These are phyloP conservation scores for Oreamnos americanus DNA, from an alignment of 2,113 vertebrate genomes.

Conservation along the genomic window DNA sequence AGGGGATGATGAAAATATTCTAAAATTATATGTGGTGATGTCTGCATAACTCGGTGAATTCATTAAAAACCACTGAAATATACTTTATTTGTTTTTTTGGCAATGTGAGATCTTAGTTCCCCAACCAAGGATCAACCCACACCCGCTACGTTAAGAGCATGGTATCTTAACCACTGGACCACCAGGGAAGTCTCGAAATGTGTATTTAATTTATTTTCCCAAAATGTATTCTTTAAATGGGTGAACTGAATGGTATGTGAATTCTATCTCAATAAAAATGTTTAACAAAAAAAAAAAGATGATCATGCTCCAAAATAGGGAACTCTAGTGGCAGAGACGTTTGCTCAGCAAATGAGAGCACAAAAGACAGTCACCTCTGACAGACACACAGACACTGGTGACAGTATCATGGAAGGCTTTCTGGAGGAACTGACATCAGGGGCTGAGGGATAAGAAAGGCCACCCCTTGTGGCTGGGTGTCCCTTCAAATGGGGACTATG, in stretches of 20 bases:
- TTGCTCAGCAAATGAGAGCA: neutral
- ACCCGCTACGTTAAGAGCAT: accelerated
- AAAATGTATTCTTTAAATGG: neutral
- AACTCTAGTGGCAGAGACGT: neutral
- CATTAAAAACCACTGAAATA: neutral
- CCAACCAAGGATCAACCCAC: neutral
- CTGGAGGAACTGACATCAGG: neutral
- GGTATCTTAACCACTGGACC: neutral
- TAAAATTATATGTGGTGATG: neutral
- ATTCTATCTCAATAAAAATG: neutral
- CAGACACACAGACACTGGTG: neutral
- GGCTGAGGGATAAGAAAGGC: neutral
- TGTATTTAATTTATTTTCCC: neutral
- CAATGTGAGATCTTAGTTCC: neutral
- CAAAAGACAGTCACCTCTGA: neutral
- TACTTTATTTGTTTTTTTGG: neutral
- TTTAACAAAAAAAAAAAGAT: neutral
- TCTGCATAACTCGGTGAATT: neutral
- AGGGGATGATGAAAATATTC: neutral
- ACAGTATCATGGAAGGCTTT: neutral
- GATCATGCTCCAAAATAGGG: neutral
- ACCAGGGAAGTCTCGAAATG: neutral
- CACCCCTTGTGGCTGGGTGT: neutral
- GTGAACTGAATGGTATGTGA: neutral
- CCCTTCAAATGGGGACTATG: neutral